Conservation (phyloP, 2,113 vertebrate genomes). For the Nothoprocta perdicaria region DNA sequence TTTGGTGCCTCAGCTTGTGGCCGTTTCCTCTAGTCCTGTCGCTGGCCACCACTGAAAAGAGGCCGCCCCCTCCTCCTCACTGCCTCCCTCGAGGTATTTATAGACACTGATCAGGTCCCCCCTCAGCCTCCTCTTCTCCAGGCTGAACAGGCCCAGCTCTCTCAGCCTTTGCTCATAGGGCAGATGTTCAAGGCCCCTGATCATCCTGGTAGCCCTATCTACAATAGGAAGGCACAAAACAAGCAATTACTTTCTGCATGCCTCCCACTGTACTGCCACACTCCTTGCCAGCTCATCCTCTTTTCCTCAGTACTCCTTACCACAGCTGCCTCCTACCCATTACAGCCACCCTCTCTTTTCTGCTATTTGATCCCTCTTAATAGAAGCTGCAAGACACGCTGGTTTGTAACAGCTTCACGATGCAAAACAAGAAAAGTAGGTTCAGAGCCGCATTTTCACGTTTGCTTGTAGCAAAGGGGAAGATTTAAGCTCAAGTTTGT, state of each 20-base stretch:
- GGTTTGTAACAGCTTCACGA: neutral
- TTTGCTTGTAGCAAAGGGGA: constrained; percentile 2
- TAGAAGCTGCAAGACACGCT: neutral
- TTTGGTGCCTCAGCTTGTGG: no score
- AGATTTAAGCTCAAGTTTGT: neutral
- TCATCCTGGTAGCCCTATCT: neutral
- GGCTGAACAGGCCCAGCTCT: no score
- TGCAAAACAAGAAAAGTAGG: neutral
- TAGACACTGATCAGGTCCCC: no score
- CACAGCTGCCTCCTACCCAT: neutral
- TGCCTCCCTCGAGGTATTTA: no score
- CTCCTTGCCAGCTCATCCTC: neutral
- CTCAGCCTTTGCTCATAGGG: no score
- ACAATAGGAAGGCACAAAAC: neutral
- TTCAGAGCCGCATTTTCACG: neutral
- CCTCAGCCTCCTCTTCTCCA: no score
- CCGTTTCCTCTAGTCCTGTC: no score
- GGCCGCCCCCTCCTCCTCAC: no score
- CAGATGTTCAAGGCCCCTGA: no score
- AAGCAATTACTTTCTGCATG: neutral
- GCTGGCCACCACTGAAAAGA: no score
- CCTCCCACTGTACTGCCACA: neutral
- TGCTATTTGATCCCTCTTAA: neutral
- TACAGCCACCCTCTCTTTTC: neutral
- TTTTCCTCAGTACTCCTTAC: neutral